Base-by-base conservation (phyloP, 37 sponge, comb jelly and placozoan species). In the Theonella swinhoei region DNA sequence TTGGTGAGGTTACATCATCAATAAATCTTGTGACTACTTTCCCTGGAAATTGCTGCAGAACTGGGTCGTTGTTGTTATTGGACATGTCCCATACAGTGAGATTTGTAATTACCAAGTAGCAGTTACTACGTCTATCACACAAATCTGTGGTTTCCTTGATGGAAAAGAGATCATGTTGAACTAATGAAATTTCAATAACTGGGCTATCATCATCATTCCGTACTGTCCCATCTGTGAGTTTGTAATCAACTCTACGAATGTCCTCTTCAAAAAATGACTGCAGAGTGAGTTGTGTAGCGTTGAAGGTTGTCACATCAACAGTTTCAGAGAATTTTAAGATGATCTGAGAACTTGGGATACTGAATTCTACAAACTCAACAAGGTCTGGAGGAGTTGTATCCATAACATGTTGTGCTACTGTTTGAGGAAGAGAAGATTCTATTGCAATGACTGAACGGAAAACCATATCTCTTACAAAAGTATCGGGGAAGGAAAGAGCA, bases 301-400 rank as follows among this genome's bases (percentile, higher is more conserved):
- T 77, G 33, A 93, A 85, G 7, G 85, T 94, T 11, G 77, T 25
- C 0, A 87, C 79, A 84, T 83, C 67, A 9, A 96, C 75, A 0
- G 94, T 91, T 64, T 96, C 97, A 22, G 91, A 91, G 76, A 96
- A 96, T 58, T 65, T 34, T 20, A 96, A 41, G 34, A 67, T 86
- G 26, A 96, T 88, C 17, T 42, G 34, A 42, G 92, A 76, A 32
- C 68, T 64, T 35, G 85, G 23, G 4, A 91, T 71, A 41, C 91
- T 87, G 47, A 94, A 91, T 33, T 81, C 78, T 26, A 64, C 43
- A 61, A 96, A 96, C 22, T 69, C 77, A 30, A 77, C 75, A 28
- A 96, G 77, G 4, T 9, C 30, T 24, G 97, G 97, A 11, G 41
- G 24, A 7, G 83, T 89, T 24, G 72, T 64, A 68, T 96, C 97